Evolutionary conservation across 2,888 invertebrate species (phyloP).

Genomic region (Exocentrus adspersus): DNA sequence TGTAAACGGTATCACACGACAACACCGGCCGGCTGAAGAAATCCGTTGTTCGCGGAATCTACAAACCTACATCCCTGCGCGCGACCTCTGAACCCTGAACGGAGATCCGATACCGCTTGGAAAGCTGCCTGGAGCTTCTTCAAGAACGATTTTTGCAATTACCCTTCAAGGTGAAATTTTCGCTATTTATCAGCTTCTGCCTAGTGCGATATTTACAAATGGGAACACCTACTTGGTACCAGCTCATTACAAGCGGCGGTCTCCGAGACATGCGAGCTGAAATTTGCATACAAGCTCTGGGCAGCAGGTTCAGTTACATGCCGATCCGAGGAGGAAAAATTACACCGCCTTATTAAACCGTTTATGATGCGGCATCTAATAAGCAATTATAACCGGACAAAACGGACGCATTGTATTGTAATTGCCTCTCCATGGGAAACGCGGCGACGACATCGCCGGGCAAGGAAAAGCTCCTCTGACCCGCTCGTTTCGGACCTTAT

Average conservation of each 20-base stretch:
- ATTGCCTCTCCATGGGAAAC: constrained; percentile 11
- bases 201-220: constrained; percentile 46
- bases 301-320: constrained; percentile 11
- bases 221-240: constrained; percentile 48
- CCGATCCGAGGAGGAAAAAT: background rate
- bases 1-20: constrained; percentile 48
- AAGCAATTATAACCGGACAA: constrained; percentile 30
- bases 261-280: constrained; percentile 35
- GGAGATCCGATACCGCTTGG: constrained; percentile 20
- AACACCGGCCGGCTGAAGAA: constrained; percentile 39
- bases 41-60: constrained; percentile 50
- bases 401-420: constrained; percentile 27
- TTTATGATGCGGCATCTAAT: constrained; percentile 28
- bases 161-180: background rate
- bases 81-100: constrained; percentile 48
- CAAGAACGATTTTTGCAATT: too few species aligned
- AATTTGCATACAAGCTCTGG: constrained; percentile 22
- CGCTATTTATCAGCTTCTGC: constrained; percentile 42
- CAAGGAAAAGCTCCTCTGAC: too few species aligned
- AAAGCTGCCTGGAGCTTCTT: too few species aligned
- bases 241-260: constrained; percentile 45
- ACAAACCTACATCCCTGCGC: constrained; percentile 51
- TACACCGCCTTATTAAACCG: constrained; percentile 19
- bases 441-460: constrained; percentile 1
- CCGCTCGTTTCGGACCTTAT: too few species aligned